Evolutionary conservation across 2,113 vertebrate species (phyloP).

Genomic region (Corydoras sp.): DNA sequence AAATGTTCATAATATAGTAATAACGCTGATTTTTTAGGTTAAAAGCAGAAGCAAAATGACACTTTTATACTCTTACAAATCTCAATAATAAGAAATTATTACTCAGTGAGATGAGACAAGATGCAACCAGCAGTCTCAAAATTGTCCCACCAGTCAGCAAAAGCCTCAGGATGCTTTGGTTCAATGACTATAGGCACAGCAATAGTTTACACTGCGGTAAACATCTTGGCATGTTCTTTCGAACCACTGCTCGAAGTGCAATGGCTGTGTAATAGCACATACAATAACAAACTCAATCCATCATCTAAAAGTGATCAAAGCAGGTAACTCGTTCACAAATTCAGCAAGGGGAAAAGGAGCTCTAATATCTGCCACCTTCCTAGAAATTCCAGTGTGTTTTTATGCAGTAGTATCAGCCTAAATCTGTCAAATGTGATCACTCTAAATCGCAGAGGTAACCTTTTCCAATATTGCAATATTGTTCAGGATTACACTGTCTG

Average conservation of each 20-base stretch:
- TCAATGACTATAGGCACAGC: conserved; percentile 9
- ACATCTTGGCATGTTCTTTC: not conserved
- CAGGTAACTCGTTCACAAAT: conserved; percentile 11
- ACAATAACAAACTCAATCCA: conserved; percentile 21
- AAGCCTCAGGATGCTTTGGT: conserved; percentile 1
- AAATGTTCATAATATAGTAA: too few relatives aligned
- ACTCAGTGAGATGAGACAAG: conserved; percentile 1
- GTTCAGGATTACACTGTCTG: conserved; percentile 1
- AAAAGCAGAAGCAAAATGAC: conserved; percentile 1
- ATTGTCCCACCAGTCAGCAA: conserved; percentile 6
- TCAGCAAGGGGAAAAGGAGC: conserved; percentile 20
- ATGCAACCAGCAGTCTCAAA: conserved; percentile 3
- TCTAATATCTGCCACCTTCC: conserved; percentile 15
- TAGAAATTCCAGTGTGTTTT: conserved; percentile 19
- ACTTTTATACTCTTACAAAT: not conserved
- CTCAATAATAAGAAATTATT: conserved; percentile 11
- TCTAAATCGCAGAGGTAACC: conserved; percentile 9
- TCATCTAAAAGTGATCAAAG: conserved; percentile 25
- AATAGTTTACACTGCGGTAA: conserved; percentile 7
- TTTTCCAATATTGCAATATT: conserved; percentile 21
- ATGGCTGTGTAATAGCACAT: not conserved
- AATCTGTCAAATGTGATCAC: conserved; percentile 14
- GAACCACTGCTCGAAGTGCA: conserved; percentile 15
- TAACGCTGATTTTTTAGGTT: not conserved
- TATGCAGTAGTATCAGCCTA: conserved; percentile 20